Base-by-base conservation (phyloP, 1,140 invertebrate species). In the Bactericera cockerelli region DNA sequence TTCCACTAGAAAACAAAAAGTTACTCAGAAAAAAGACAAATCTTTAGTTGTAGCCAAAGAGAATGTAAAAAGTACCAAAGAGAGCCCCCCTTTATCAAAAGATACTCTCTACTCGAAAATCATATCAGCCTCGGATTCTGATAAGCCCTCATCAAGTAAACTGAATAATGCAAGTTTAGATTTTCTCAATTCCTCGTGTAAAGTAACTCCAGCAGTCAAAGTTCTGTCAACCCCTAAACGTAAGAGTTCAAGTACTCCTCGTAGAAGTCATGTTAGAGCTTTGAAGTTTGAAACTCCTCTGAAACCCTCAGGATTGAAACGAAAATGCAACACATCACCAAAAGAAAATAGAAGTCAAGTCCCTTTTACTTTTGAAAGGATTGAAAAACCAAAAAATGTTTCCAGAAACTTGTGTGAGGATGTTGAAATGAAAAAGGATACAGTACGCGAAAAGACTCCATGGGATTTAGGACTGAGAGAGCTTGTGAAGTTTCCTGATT, bases 361-460 rank as follows among this genome's bases (percentile, higher is more conserved):
- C 4, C 42, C 42, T 8, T 36, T 36, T n/a, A n/a, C 42, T 8
- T 31, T 31, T 13, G 28, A 31, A 49, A 49, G n/a, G n/a, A 49
- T 49, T 49, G 42, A 49, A 49, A 49, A 49, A 49, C 42, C 42
- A n/a, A 31, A 31, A 31, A 49, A 49, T 49, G 42, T 49, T 49
- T 49, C 42, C 19, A 49, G 42, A 49, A 49, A 49, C 19, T 49
- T 49, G n/a, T 49, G 42, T 49, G 42, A 49, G 8, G 42, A 22
- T 49, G n/a, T 22, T 19, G 42, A 22, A 49, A 49, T 49, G 42
- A 16, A 49, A 22, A 49, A 49, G 19, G 42, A 49, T 8, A 36
- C 33, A 36, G 42, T 49, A 22, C 4, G 13, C 4, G 13, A 31
- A 31, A 13, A 31, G 4, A 4, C 4, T 6, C 42, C 42, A 4